phyloP scores from a whole-genome alignment of 1,140 invertebrate genomes.

The Steinernema feltiae region DNA sequence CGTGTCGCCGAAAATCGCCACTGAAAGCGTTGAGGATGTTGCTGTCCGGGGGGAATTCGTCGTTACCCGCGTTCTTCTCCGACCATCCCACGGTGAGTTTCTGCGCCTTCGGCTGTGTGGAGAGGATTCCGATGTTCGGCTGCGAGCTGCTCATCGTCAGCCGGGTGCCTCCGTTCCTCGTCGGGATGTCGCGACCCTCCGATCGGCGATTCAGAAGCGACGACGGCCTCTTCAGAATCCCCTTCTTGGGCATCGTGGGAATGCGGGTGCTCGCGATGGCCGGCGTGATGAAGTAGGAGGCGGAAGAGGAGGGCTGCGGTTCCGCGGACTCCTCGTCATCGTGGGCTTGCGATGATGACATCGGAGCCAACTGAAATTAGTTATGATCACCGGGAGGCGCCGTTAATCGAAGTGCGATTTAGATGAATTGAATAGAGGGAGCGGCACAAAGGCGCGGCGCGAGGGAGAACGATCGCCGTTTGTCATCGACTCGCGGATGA shows the following conservation, averaged over 20 bases:
- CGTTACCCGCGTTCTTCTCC: conserved; percentile 47
- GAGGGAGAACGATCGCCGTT: not conserved
- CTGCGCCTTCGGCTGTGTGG: conserved; percentile 24
- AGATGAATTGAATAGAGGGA: not conserved
- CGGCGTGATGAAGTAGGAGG: conserved; percentile 22
- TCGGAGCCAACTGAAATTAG: not conserved
- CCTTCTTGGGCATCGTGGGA: conserved; percentile 35
- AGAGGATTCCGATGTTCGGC: conserved; percentile 29
- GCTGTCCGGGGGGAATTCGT: not conserved
- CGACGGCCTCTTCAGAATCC: conserved; percentile 40
- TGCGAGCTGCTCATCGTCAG: conserved; percentile 33
- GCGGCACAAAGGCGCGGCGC: not conserved
- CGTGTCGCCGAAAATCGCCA: conserved; percentile 51
- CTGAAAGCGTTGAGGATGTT: conserved; percentile 25
- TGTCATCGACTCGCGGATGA: not conserved
- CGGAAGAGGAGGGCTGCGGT: conserved; percentile 3
- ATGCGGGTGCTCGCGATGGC: conserved; percentile 8
- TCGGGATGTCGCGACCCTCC: conserved; percentile 21
- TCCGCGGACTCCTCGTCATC: not conserved
- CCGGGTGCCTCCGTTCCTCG: conserved; percentile 19
- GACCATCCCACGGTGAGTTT: conserved; percentile 45
- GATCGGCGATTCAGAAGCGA: not conserved
- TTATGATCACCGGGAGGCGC: not conserved
- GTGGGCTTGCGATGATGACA: not conserved
- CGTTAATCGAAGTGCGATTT: not conserved